Conservation (phyloP, 2,797 vertebrate genomes). For the Spinus olivaceus region DNA sequence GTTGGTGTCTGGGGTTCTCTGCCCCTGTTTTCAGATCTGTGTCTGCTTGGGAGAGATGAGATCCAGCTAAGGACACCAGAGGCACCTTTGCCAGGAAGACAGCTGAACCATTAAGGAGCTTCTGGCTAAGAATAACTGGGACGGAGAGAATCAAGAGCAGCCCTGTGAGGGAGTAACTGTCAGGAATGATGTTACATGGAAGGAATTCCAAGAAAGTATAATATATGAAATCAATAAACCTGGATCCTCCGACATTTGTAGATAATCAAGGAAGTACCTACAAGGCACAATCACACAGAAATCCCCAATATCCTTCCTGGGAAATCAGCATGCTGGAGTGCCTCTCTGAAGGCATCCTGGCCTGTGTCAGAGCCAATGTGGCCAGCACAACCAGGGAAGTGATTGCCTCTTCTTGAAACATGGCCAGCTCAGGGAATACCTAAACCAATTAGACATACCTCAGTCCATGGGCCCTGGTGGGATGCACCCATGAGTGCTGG, state of each 20-base stretch:
- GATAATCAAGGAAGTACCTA: background rate
- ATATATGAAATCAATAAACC: background rate
- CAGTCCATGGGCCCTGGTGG: background rate
- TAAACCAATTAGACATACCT: background rate
- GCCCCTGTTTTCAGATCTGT: background rate
- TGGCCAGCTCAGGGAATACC: background rate
- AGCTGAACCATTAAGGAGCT: background rate
- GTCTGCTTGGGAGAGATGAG: background rate
- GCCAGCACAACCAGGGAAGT: background rate
- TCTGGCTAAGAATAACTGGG: background rate
- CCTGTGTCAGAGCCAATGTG: too few species aligned
- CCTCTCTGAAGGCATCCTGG: background rate
- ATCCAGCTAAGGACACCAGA: background rate
- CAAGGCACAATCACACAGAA: background rate
- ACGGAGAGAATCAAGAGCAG: background rate
- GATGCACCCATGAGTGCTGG: background rate
- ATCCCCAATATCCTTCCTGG: background rate
- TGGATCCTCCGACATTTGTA: background rate
- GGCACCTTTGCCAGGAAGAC: background rate
- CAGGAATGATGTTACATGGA: background rate
- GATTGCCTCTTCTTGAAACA: background rate
- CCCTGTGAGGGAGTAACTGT: background rate
- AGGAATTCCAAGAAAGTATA: background rate
- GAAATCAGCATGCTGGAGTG: background rate
- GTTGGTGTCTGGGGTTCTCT: background rate